Conservation (phyloP, 2,797 vertebrate species). For the Bradypus variegatus region DNA sequence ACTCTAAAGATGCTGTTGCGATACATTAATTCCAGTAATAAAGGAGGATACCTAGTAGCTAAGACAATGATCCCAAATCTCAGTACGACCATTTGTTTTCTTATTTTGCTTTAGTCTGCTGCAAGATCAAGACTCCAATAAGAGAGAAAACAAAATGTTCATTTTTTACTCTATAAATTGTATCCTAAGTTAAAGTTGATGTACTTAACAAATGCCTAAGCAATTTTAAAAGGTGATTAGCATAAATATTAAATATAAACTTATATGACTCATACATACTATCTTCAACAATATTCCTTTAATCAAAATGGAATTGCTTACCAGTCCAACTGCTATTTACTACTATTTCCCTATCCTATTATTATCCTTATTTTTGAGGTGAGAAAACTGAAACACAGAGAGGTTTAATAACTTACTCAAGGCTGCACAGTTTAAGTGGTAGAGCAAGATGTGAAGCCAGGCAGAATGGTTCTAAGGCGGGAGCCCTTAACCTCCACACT, state of each 20-base stretch:
- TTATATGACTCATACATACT: neutral
- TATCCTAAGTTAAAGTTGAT: constrained; percentile 1
- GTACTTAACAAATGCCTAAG: constrained; percentile 12
- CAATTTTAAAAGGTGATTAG: neutral
- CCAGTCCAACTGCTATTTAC: neutral
- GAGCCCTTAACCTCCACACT: neutral
- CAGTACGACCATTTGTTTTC: neutral
- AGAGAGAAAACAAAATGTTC: neutral
- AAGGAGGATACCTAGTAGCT: neutral
- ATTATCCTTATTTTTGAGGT: neutral
- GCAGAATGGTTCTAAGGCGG: neutral
- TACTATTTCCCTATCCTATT: neutral
- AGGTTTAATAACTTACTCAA: neutral
- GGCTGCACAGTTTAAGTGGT: neutral
- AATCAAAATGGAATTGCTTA: neutral
- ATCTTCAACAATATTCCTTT: constrained; percentile 18
- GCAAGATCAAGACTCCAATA: neutral
- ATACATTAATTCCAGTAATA: neutral
- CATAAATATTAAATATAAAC: neutral
- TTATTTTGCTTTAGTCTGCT: neutral
- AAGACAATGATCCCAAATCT: neutral
- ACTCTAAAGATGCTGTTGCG: neutral
- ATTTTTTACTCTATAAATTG: neutral
- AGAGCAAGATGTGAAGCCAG: neutral
- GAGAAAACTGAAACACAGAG: neutral